These are phyloP conservation scores for Triplophysa dalaica DNA, from an alignment of 2,113 vertebrate genomes.

Conservation along the genomic window DNA sequence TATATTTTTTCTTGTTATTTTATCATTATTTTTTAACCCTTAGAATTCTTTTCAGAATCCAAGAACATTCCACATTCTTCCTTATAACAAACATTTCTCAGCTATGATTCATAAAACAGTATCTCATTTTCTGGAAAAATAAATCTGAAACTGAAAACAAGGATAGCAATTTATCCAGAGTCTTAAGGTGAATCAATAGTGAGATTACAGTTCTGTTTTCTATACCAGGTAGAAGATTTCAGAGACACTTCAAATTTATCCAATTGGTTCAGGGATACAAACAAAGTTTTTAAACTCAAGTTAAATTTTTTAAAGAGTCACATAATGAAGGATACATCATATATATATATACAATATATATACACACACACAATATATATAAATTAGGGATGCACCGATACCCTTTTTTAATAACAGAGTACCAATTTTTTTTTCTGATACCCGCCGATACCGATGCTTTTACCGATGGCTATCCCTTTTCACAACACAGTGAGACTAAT, in stretches of 20 bases:
- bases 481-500: no score
- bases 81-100: neutral
- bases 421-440: no score
- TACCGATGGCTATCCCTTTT: no score
- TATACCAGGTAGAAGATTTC: neutral
- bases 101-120: neutral
- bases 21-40: neutral
- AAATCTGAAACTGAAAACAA: neutral
- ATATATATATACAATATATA: neutral
- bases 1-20: no score
- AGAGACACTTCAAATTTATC: neutral
- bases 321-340: neutral
- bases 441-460: no score
- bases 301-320: neutral
- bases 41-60: no score
- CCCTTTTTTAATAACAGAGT: no score
- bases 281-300: neutral
- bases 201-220: slow-evolving; percentile 2
- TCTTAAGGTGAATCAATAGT: slow-evolving; percentile 8
- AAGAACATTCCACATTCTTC: neutral
- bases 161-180: slow-evolving; percentile 1
- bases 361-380: no score
- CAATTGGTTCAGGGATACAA: neutral
- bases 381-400: neutral
- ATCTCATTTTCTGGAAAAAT: neutral